Percentiles rank a stretch among this genome's conserved stretches.
Conservation (phyloP, 2,888 invertebrate genomes). For the Pseudococcus viburni region DNA sequence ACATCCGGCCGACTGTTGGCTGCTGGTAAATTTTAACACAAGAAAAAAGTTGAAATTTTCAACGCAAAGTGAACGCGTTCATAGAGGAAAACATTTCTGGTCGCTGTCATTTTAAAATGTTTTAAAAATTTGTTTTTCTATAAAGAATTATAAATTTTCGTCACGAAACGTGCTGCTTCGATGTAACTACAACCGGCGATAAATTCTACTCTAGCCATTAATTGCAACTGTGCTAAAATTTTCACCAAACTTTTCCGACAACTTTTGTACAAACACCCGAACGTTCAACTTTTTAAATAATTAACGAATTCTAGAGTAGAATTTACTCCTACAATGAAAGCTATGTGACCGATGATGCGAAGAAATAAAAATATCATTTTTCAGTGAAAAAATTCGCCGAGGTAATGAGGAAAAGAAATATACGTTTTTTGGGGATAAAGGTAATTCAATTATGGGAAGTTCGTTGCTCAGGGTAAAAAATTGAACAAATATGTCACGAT, state of each 20-base stretch:
- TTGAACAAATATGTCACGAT: too few species aligned
- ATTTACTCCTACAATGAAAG: background rate
- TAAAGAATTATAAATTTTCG: slow-evolving; percentile 3
- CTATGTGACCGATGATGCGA: background rate
- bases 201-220: background rate
- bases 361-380: background rate
- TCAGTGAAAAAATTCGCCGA: too few species aligned
- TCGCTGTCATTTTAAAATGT: background rate
- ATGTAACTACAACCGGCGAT: slow-evolving; percentile 13
- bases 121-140: background rate
- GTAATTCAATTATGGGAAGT: background rate
- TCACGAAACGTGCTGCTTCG: slow-evolving; percentile 9
- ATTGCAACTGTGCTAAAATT: background rate
- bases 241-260: background rate
- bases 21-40: background rate
- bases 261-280: background rate
- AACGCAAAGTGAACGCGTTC: background rate
- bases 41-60: slow-evolving; percentile 23
- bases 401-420: too few species aligned
- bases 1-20: background rate
- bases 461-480: too few species aligned
- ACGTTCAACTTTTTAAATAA: slow-evolving; percentile 35
- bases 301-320: background rate
- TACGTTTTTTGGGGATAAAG: background rate
- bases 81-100: background rate